Evolutionary conservation across 2,113 vertebrate species (phyloP), one percentile per base, ranked within the genome.

Genomic region (Hyla sarda): DNA sequence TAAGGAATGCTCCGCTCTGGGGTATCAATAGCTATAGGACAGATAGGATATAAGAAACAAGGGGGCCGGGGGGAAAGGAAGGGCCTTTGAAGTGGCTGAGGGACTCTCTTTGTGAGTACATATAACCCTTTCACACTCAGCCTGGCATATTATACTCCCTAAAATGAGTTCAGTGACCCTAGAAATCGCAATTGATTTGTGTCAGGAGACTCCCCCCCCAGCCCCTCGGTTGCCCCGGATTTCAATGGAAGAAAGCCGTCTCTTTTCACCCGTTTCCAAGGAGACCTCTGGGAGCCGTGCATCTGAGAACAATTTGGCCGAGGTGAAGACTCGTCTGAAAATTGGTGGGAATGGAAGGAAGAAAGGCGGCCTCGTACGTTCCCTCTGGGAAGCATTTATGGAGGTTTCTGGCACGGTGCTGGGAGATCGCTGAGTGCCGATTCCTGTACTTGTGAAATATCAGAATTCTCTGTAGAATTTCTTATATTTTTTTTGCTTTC

Each of bases 221-320:
- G 92, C 92, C 94, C 94, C 95, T 94, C 93, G 94, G 94, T 93
- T 94, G 92, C 94, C 95, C 94, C 93, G 92, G 91, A 92, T 94
- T 95, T 95, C 94, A 93, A 92, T 94, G 93, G 93, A 94, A 92
- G 93, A 95, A 95, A 93, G 92, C 94, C 89, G 89, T 92, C 91
- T 94, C 90, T 94, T 95, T 94, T 94, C 93, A 94, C 91, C 92
- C 89, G 95, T 99, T 95, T 94, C 96, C 96, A 97, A 91, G 95
- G 96, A 91, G 94, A 98, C 94, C 88, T 92, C 93, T 88, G 94
- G 94, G 93, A 95, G 91, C 85, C 88, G 89, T 92, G 94, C 93
- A 93, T 95, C 95, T 96, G 96, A 97, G 96, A 97, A 95, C 94
- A 94, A 96, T 95, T 94, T 92, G 93, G 94, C 93, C 94, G 94